Conservation (phyloP, 1,140 invertebrate species). For the Amyelois transitella region DNA sequence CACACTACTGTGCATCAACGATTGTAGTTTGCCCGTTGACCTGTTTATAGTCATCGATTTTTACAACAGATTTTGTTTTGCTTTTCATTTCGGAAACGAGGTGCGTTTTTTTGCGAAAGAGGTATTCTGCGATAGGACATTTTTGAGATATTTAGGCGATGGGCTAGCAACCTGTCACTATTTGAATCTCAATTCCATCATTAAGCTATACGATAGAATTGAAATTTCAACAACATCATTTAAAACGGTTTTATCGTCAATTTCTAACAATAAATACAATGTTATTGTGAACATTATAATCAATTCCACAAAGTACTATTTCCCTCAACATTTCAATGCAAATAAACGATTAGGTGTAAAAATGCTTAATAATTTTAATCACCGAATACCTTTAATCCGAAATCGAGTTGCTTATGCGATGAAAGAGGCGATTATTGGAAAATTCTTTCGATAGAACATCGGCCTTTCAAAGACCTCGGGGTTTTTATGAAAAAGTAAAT, state of each 20-base stretch:
- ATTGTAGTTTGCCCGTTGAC: neutral
- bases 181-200: no score
- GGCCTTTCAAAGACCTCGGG: slow-evolving; percentile 23
- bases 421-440: slow-evolving; percentile 50
- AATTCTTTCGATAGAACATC: slow-evolving; percentile 39
- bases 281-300: no score
- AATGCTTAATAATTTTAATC: slow-evolving; percentile 37
- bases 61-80: neutral
- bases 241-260: no score
- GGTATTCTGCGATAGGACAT: no score
- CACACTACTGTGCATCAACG: slow-evolving; percentile 3
- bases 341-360: neutral
- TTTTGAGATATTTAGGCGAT: no score
- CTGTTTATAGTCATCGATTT: neutral
- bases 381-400: slow-evolving; percentile 40
- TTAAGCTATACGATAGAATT: no score
- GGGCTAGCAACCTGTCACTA: no score
- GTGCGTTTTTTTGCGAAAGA: no score
- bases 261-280: no score
- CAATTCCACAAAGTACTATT: no score
- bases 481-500: slow-evolving; percentile 42
- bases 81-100: neutral
- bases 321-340: no score
- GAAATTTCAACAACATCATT: no score
- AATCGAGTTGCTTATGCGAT: slow-evolving; percentile 49